These are phyloP conservation scores for Enteromius fasciolatus DNA, from an alignment of 2,797 vertebrate species.

Conservation along the genomic window DNA sequence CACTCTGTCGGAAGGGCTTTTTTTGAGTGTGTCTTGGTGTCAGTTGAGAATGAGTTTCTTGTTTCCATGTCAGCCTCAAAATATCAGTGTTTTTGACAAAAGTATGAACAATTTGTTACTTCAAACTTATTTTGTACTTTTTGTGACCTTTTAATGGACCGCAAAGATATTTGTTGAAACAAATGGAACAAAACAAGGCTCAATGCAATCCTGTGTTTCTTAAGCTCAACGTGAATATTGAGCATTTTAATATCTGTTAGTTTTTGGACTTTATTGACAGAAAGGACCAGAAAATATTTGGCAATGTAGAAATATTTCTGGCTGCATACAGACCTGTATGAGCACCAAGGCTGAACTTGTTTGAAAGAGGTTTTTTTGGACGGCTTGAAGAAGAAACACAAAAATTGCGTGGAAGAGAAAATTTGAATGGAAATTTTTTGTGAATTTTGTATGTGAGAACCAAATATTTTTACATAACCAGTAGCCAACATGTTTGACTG, in stretches of 20 bases:
- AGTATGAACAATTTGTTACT: not conserved
- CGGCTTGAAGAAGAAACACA: not conserved
- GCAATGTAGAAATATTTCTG: not conserved
- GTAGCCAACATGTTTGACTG: not conserved
- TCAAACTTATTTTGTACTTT: not conserved
- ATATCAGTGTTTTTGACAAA: not conserved
- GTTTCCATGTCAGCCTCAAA: conserved; percentile 26
- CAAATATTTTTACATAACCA: not conserved
- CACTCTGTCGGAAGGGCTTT: conserved; percentile 7
- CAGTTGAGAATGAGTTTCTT: conserved; percentile 15
- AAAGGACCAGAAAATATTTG: not conserved
- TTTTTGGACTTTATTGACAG: conserved; percentile 7
- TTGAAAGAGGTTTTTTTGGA: too few species aligned
- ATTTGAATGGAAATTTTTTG: not conserved
- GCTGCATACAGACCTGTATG: not conserved
- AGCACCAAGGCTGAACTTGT: not conserved
- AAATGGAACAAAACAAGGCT: not conserved
- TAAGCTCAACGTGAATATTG: not conserved
- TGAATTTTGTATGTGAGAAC: not conserved
- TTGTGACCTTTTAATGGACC: not conserved
- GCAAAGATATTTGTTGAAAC: not conserved
- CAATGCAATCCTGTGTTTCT: not conserved
- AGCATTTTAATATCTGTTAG: not conserved
- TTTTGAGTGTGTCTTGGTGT: conserved; percentile 1
- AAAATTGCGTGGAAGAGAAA: not conserved